Base-by-base conservation (phyloP, 1,140 invertebrate genomes). In the Antheraea mylitta region DNA sequence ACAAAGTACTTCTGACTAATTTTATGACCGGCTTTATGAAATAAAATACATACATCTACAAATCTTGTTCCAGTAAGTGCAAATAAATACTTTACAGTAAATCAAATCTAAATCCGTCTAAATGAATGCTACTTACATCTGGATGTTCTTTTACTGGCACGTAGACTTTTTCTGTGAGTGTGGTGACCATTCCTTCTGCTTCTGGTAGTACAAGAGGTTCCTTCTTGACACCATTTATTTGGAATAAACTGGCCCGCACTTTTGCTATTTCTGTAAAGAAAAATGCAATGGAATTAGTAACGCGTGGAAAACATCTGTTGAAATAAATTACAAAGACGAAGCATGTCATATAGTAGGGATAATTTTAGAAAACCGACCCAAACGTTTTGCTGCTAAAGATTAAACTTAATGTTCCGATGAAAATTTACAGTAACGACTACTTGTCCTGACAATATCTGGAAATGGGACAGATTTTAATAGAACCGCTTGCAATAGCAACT, bases 71-170 rank as follows among this genome's bases (percentile, higher is more conserved):
- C 45, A 53, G 11, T 53, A 53, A 53, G 45, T 53, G 45, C 9
- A 16, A 63, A 63, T 36, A 37, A 63, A 63, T 63, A 63, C 36
- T 63, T 16, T 37, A 63, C 61, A 63, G 45, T 53, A 53, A 53
- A 53, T 16, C 45, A n/a, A 38, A 18, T 36, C 22, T 61, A 61
- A 30, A 22, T 30, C 30, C n/a, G n/a, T 30, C 30, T 61, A 13
- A 22, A 42, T 10, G 10, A 68, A 53, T 71, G 72, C 62, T 85
- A 97, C 97, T 98, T 95, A 99, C 99, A 92, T 99, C 99, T 94
- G 99, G 99, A 93, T 99, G 98, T 93, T 99, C 98, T 95, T 99
- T 99, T 76, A 99, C 97, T 91, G 99, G 99, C 85, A 99, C 98
- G 94, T 98, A 99, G 81, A 99, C 97, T 96, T 99, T 99, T 94